phyloP scores from a whole-genome alignment of 1,140 invertebrate genomes.

The Agraylea sexmaculata region DNA sequence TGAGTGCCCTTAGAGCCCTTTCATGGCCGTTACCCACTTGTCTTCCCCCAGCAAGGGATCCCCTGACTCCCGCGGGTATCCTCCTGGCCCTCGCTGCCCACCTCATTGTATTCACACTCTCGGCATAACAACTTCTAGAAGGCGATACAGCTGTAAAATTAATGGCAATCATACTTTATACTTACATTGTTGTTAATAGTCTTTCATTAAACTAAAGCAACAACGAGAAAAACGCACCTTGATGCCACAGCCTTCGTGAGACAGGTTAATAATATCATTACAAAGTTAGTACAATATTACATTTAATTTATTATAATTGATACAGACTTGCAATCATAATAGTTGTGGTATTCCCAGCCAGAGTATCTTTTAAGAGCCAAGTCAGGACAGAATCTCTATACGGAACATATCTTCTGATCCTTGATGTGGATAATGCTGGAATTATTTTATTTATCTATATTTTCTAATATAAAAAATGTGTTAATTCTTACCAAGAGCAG shows the following conservation, averaged over 20 bases:
- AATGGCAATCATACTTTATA: not conserved
- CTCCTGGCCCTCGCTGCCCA: constrained; percentile 58
- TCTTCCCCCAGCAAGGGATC: constrained; percentile 21
- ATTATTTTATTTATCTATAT: constrained; percentile 1
- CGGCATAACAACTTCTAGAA: constrained; percentile 52
- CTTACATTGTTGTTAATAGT: too few relatives aligned
- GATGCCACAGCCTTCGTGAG: too few relatives aligned
- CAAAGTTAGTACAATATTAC: constrained; percentile 1
- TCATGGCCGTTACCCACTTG: constrained; percentile 38
- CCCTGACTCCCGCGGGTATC: constrained; percentile 29
- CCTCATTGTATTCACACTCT: constrained; percentile 58
- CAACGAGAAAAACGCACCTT: too few relatives aligned
- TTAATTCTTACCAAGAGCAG: constrained; percentile 49
- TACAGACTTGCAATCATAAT: constrained; percentile 46
- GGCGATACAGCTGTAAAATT: constrained; percentile 53
- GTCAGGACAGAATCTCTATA: constrained; percentile 65
- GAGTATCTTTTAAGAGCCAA: constrained; percentile 53
- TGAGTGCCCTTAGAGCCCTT: constrained; percentile 42
- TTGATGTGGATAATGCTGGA: constrained; percentile 32
- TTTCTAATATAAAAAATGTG: not conserved
- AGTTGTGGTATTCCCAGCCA: constrained; percentile 41
- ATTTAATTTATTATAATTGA: not conserved
- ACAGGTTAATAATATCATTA: constrained; percentile 4
- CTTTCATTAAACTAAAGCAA: too few relatives aligned
- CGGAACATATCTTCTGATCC: constrained; percentile 47